Evolutionary conservation across 64 coral and sea anemone genomes (phyloP).

Genomic region (Acropora yongei): DNA sequence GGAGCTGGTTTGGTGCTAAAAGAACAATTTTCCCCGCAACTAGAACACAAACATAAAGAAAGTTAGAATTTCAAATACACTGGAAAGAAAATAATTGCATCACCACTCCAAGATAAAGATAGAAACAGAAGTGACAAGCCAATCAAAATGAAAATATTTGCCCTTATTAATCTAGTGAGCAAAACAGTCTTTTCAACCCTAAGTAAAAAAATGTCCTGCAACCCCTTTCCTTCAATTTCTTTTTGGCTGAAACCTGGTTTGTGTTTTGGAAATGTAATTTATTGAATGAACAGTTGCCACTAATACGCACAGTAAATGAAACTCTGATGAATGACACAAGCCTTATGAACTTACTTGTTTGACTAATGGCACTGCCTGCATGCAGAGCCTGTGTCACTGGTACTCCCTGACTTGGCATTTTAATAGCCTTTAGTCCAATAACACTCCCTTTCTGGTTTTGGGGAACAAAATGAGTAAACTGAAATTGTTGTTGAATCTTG

Average conservation of each 20-base stretch:
- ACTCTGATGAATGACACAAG: no score
- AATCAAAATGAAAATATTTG: no score
- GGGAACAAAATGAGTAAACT: conserved; percentile 95
- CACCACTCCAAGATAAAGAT: no score
- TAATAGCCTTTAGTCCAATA: conserved; percentile 82
- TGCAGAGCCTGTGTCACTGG: not conserved
- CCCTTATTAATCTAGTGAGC: not conserved
- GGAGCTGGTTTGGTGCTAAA: conserved; percentile 30
- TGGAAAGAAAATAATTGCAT: not conserved
- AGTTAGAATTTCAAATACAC: not conserved
- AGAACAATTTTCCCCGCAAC: conserved; percentile 44
- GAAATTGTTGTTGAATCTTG: conserved; percentile 78
- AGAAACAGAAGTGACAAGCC: no score
- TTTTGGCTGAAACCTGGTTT: no score
- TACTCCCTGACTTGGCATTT: conserved; percentile 52
- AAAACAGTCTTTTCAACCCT: not conserved
- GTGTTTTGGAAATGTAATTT: no score
- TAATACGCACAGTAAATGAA: no score
- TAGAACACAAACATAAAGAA: not conserved
- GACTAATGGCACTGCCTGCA: not conserved
- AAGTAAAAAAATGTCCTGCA: no score
- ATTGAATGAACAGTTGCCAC: no score
- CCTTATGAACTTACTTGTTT: not conserved
- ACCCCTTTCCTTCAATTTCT: no score
- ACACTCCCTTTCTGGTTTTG: conserved; percentile 90